phyloP scores from a whole-genome alignment of 1,140 invertebrate species.

The Lanistes nyassanus region DNA sequence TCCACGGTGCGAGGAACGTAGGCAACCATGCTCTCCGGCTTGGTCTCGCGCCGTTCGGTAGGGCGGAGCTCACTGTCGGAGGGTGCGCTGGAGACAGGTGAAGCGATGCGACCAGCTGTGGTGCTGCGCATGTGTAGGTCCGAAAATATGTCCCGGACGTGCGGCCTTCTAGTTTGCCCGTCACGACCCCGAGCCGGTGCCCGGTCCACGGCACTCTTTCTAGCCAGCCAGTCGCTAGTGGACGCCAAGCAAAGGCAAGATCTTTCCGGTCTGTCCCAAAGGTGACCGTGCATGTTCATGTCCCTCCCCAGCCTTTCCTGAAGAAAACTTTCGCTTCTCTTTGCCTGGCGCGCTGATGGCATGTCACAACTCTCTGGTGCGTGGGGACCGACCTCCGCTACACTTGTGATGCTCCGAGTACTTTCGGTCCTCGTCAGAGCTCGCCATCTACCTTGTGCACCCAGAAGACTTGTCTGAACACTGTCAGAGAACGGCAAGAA shows the following conservation, averaged over 20 bases:
- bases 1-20: slow-evolving; percentile 18
- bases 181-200: background rate
- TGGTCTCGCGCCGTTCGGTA: background rate
- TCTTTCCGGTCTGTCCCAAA: background rate
- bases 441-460: background rate
- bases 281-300: background rate
- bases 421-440: background rate
- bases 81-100: background rate
- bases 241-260: background rate
- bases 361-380: background rate
- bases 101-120: background rate
- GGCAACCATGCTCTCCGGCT: slow-evolving; percentile 6
- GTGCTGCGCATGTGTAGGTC: background rate
- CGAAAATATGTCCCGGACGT: slow-evolving; percentile 16
- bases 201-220: background rate
- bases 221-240: background rate
- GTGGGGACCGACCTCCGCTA: background rate
- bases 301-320: background rate
- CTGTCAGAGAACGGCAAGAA: too few relatives aligned
- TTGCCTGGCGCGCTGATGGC: background rate
- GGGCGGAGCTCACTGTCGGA: background rate
- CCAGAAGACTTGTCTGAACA: background rate
- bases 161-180: background rate
- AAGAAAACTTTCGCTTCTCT: background rate
- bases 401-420: background rate